phyloP scores from a whole-genome alignment of 1,140 invertebrate genomes.

The Uloborus diversus region DNA sequence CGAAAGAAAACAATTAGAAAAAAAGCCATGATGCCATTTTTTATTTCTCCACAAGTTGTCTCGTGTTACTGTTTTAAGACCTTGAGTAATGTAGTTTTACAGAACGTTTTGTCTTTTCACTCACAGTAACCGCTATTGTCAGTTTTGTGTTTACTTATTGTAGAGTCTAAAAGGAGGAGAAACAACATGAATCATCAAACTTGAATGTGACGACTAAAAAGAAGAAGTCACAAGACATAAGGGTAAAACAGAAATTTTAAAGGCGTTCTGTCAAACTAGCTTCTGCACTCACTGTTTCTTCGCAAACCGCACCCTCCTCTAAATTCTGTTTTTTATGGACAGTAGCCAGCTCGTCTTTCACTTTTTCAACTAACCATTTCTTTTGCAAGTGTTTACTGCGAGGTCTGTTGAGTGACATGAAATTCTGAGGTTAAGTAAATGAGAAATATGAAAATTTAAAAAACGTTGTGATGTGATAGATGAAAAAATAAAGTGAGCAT shows the following conservation, averaged over 20 bases:
- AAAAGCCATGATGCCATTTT: too few species aligned
- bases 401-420: slow-evolving; percentile 2
- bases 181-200: too few species aligned
- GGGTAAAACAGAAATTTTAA: background rate
- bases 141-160: too few species aligned
- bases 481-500: background rate
- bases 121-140: too few species aligned
- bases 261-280: background rate
- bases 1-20: too few species aligned
- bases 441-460: background rate
- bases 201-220: background rate
- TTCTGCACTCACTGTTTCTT: slow-evolving; percentile 3
- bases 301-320: background rate
- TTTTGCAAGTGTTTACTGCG: background rate
- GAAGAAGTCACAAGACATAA: background rate
- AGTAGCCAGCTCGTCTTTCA: slow-evolving; percentile 10
- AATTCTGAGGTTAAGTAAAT: background rate
- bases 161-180: too few species aligned
- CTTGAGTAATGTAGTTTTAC: too few species aligned
- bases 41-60: too few species aligned
- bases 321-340: slow-evolving; percentile 7
- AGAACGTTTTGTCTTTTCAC: too few species aligned
- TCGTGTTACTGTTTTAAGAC: too few species aligned
- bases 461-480: too few species aligned
- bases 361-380: slow-evolving; percentile 18